Evolutionary conservation across 2,797 vertebrate species (phyloP).

Genomic region (Chaetodon trifasciatus): DNA sequence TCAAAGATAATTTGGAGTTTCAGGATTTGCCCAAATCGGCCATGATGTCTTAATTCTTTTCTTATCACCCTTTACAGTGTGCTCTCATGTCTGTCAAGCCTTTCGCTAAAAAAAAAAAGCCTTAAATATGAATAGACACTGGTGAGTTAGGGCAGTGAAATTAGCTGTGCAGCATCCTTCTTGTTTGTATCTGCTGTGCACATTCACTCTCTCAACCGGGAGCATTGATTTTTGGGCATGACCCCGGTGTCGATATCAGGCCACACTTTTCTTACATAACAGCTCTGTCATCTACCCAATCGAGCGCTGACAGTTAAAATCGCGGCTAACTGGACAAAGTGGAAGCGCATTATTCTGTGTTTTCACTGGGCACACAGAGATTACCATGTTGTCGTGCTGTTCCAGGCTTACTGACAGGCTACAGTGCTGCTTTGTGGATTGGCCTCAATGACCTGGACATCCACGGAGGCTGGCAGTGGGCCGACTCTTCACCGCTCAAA

Average conservation of each 20-base stretch:
- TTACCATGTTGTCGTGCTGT: conserved; percentile 13
- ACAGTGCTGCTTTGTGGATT: conserved; percentile 95
- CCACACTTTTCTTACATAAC: conserved; percentile 31
- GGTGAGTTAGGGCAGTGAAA: neutral
- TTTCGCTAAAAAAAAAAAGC: no score
- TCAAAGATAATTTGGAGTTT: neutral
- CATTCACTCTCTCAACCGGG: conserved; percentile 20
- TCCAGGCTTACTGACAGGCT: conserved; percentile 90
- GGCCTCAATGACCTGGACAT: conserved; percentile 97
- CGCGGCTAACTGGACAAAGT: neutral
- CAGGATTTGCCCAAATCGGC: neutral
- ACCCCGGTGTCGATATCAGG: conserved; percentile 14
- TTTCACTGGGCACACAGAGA: neutral
- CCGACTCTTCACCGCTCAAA: conserved; percentile 94
- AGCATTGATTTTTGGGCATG: conserved; percentile 32
- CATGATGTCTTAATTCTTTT: neutral
- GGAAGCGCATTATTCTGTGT: neutral
- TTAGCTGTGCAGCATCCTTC: neutral
- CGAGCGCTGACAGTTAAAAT: conserved; percentile 2
- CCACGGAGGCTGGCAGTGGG: conserved; percentile 99
- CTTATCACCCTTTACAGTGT: neutral
- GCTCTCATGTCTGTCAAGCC: neutral
- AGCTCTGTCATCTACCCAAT: neutral
- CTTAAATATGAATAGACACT: neutral
- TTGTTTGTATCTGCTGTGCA: neutral